These are phyloP conservation scores for Idaea straminata DNA, from an alignment of 2,888 invertebrate species.

Conservation along the genomic window DNA sequence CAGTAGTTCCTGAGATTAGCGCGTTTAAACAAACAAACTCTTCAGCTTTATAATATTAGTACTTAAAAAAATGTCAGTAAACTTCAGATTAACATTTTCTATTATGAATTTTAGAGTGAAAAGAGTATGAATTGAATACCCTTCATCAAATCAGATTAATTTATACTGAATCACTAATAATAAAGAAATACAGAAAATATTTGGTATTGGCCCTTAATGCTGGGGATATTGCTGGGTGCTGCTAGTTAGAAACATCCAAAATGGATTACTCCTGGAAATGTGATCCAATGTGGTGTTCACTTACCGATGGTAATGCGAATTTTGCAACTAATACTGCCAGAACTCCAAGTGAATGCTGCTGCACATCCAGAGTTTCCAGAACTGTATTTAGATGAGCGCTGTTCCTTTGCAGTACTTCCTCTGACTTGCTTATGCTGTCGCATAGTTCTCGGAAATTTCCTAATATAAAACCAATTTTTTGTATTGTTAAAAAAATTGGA, in stretches of 20 bases:
- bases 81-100: too few species aligned
- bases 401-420: conserved; percentile 90
- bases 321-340: conserved; percentile 92
- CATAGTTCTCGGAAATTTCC: conserved; percentile 89
- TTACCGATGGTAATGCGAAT: conserved; percentile 82
- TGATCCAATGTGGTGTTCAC: conserved; percentile 14
- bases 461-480: conserved; percentile 40
- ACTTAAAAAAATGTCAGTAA: too few species aligned
- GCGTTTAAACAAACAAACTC: too few species aligned
- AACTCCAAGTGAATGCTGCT: conserved; percentile 94
- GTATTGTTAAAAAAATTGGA: too few species aligned
- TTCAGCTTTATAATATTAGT: too few species aligned
- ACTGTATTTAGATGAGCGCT: conserved; percentile 93
- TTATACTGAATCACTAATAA: too few species aligned
- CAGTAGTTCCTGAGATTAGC: too few species aligned
- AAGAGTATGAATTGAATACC: too few species aligned
- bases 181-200: too few species aligned
- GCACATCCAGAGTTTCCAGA: conserved; percentile 92
- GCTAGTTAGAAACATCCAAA: neutral
- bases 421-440: conserved; percentile 87
- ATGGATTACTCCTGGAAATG: neutral
- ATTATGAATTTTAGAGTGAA: too few species aligned
- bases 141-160: too few species aligned
- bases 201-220: too few species aligned
- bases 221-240: neutral